Evolutionary conservation across 2,888 invertebrate species (phyloP), one percentile per base, ranked within the genome.

Genomic region (Platerodrilus igneus): DNA sequence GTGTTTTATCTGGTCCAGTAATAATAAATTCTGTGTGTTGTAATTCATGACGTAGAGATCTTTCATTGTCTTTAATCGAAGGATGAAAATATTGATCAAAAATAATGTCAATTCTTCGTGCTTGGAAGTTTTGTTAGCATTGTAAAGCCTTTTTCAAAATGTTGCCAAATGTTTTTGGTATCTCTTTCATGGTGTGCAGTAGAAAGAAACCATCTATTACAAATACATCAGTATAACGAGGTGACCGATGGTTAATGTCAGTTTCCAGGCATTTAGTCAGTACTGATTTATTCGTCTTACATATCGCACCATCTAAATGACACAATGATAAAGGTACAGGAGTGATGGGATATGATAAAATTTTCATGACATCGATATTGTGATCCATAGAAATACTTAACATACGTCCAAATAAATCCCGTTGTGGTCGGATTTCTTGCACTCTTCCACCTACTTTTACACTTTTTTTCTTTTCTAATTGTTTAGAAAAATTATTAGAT

Each of bases 131-230:
- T n/a, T n/a, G n/a, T n/a, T n/a, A n/a, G 11, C 5, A 8, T 44
- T 42, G 38, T 6, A 53, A 40, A 17, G 49, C 37, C 27, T 48
- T 36, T 29, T 30, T 32, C 2, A 44, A 47, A 23, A 53, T 52
- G 30, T 44, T 41, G 29, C 41, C 50, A 48, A 48, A 56, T 6
- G 13, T 48, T n/a, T 32, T 19, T 34, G 53, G 50, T 25, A 53
- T 30, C 8, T 53, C 48, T 18, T 40, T 52, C 25, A 55, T 41
- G 10, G 45, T 50, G 36, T 54, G 50, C 38, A 53, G 45, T 16
- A 57, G 48, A 51, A 46, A 55, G 41, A 53, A 58, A 25, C 55
- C 55, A 46, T 57, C 55, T 36, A 50, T 17, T 38, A 54, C 26
- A 27, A 42, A 36, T 36, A 56, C 50, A 26, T 56, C 50, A n/a